A percentile compares a stretch with the other conserved stretches of the same genome.
These are phyloP conservation scores for Chrysomela aeneicollis DNA, from an alignment of 2,888 invertebrate genomes.

Conservation along the genomic window DNA sequence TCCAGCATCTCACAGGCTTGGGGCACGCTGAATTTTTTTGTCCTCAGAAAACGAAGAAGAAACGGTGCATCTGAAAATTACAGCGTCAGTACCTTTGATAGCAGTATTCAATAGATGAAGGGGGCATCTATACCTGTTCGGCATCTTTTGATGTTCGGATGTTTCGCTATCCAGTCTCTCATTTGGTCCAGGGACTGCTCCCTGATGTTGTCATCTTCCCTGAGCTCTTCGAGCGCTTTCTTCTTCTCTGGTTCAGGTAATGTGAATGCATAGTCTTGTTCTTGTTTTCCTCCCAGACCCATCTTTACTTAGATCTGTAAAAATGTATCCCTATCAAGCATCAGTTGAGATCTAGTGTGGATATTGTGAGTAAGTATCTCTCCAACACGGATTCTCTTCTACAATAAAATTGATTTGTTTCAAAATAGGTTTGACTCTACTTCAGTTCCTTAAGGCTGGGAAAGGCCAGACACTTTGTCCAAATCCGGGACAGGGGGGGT, in stretches of 20 bases:
- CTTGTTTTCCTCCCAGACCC: conserved; percentile 59
- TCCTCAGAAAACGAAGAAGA: conserved; percentile 82
- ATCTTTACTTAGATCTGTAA: conserved; percentile 47
- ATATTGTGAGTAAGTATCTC: no score
- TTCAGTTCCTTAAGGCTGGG: no score
- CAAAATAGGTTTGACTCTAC: no score
- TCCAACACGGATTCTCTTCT: no score
- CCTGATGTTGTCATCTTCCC: conserved; percentile 80
- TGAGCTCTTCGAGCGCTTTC: conserved; percentile 75
- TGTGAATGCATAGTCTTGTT: conserved; percentile 55
- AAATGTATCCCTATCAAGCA: not conserved
- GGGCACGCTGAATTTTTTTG: conserved; percentile 87
- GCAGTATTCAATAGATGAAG: no score
- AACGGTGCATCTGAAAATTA: conserved; percentile 74
- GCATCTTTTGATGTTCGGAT: conserved; percentile 82
- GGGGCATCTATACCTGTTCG: conserved; percentile 73
- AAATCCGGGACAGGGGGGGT: no score
- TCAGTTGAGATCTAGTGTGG: no score
- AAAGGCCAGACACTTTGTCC: no score
- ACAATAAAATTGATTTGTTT: no score
- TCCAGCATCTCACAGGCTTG: conserved; percentile 88
- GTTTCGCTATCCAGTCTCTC: conserved; percentile 83
- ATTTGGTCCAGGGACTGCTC: conserved; percentile 80
- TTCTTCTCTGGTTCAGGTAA: conserved; percentile 68
- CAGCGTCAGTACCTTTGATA: no score